Evolutionary conservation across 1,140 invertebrate genomes (phyloP).

Genomic region (Drosophila pruinosa): DNA sequence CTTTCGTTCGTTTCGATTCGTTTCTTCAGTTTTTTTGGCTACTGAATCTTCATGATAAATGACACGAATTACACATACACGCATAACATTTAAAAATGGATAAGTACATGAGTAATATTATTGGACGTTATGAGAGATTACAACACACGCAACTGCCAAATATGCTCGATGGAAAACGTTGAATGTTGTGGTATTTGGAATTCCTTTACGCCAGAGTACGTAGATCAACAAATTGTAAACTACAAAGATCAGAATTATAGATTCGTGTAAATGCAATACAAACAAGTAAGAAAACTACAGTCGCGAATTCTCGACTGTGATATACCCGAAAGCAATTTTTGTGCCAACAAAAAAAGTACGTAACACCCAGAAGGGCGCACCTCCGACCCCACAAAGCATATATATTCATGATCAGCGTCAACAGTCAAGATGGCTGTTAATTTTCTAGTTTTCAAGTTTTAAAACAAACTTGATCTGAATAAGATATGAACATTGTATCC

Average conservation of each 20-base stretch:
- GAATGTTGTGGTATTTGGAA: slow-evolving; percentile 4
- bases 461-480: too few relatives aligned
- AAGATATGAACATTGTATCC: too few relatives aligned
- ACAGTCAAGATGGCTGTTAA: too few relatives aligned
- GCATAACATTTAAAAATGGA: not conserved
- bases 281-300: too few relatives aligned
- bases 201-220: not conserved
- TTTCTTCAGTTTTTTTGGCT: not conserved
- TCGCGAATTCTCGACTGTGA: not conserved
- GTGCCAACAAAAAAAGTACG: too few relatives aligned
- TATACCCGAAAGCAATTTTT: too few relatives aligned
- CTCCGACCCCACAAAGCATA: too few relatives aligned
- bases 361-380: too few relatives aligned
- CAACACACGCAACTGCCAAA: not conserved
- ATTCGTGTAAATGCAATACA: too few relatives aligned
- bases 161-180: not conserved
- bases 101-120: slow-evolving; percentile 2
- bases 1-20: not conserved
- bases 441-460: too few relatives aligned
- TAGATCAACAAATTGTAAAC: not conserved
- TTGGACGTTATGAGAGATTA: slow-evolving; percentile 8
- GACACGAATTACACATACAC: slow-evolving; percentile 15
- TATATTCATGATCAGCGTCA: too few relatives aligned
- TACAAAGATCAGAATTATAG: not conserved
- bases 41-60: slow-evolving; percentile 24